A percentile compares a stretch with the other conserved stretches of the same genome.
phyloP scores from a whole-genome alignment of 2,113 vertebrate genomes.

The Hypomesus transpacificus region DNA sequence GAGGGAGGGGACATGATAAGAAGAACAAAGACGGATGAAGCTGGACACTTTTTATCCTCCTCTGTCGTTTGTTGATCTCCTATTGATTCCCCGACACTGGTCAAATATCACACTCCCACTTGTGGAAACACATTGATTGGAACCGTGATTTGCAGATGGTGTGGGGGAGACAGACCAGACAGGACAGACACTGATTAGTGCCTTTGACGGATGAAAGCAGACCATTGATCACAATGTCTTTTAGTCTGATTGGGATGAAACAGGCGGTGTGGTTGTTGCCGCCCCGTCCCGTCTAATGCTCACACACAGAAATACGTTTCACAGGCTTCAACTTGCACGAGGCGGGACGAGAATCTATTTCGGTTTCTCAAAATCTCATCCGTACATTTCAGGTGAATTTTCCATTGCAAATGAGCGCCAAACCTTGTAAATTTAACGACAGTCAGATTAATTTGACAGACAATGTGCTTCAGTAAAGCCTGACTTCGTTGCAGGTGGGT shows the following conservation, averaged over 20 bases:
- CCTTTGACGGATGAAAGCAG: slow-evolving; percentile 22
- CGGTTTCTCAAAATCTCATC: too few species aligned
- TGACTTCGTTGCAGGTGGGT: too few species aligned
- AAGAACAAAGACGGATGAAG: background rate
- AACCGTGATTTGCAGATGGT: background rate
- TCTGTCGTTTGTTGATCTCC: slow-evolving; percentile 54
- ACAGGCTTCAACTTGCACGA: too few species aligned
- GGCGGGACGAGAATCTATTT: too few species aligned
- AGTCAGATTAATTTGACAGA: too few species aligned
- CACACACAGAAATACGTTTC: too few species aligned
- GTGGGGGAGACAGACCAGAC: slow-evolving; percentile 11
- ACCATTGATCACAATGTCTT: slow-evolving; percentile 38
- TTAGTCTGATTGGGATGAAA: slow-evolving; percentile 39
- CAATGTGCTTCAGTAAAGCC: too few species aligned
- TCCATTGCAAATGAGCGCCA: too few species aligned
- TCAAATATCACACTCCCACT: slow-evolving; percentile 58
- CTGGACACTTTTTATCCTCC: slow-evolving; percentile 19
- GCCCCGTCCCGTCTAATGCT: too few species aligned
- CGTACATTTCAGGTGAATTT: too few species aligned
- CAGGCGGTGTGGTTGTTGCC: background rate
- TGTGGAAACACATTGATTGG: slow-evolving; percentile 37
- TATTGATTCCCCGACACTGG: slow-evolving; percentile 50
- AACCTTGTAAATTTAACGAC: too few species aligned
- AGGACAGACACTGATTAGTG: slow-evolving; percentile 37
- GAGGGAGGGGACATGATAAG: slow-evolving; percentile 25